Base-by-base conservation (phyloP, 2,113 vertebrate species). In the Microtus oregoni region DNA sequence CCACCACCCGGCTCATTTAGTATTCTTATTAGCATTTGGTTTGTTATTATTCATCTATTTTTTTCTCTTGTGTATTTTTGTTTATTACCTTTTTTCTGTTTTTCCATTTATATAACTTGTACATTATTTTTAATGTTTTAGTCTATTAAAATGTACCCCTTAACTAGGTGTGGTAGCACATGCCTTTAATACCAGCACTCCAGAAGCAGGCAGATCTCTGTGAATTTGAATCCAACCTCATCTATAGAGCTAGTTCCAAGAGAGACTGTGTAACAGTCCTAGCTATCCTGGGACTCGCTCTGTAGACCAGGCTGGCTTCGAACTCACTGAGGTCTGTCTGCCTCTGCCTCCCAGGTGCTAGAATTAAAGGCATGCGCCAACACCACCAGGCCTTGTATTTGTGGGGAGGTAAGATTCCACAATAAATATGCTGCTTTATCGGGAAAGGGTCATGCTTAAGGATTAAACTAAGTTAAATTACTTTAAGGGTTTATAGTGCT, bases 391-490 rank as follows among this genome's bases (percentile, higher is more conserved):
- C 17, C 17, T 19, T 58, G 55, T 58, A 58, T 17, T 58, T 58
- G 55, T 58, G 55, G 55, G 15, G 55, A 58, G 55, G 65, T 93
- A 95, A 94, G 50, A 94, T 94, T 96, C 81, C 7, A 67, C 26
- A 91, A 86, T 70, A 77, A 72, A 35, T 85, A 67, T 86, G 22
- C 35, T 91, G 14, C 65, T 91, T 4, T 92, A 35, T 90, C 90
- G 81, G 81, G 50, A 79, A 94, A 89, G 68, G 85, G 24, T 79
- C 44, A 50, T 65, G 28, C 41, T 83, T 91, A 55, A 94, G 38
- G 50, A 89, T 83, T 93, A 82, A 85, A 82, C 50, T 65, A 1
- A 94, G 6, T 87, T 89, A 83, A 63, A 73, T 90, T 30, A 65
- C 28, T 79, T 68, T 50, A 68, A 28, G 15, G 12, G 35, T 6